Evolutionary conservation across 2,113 vertebrate genomes (phyloP), one percentile per base, ranked within the genome.

Genomic region (Platysternon megacephalum): DNA sequence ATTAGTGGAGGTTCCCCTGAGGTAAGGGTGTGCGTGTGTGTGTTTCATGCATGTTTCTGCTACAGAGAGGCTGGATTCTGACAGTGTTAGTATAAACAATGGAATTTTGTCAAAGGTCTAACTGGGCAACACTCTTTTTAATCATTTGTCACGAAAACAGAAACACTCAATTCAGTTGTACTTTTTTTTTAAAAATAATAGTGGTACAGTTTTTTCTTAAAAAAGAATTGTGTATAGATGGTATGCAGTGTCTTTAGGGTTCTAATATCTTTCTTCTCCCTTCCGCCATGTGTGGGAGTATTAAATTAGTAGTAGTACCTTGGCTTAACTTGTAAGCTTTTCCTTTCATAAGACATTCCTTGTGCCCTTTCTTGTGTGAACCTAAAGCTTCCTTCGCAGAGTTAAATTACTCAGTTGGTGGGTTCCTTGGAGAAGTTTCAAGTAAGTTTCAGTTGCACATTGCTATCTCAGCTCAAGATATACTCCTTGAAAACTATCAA

Each of bases 391-490:
- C 35, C 89, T 16, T 22, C 39, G 49, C 39, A 3, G 84, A 87
- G 89, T 29, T 48, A 22, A 92, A 89, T 61, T 53, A 85, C 72
- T 2, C 55, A 4, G 3, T 56, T 88, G 91, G 89, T 39, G 14
- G 65, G 79, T 95, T 92, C 79, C 42, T 51, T 93, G 83, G 92
- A 58, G 94, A 94, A 91, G 86, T 92, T 90, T 91, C 94, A 84
- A 94, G 52, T 53, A 79, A 85, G 28, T 95, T 94, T 87, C 81
- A 86, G 86, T 28, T 87, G 32, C 74, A 86, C 32, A 10, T 29
- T 86, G 90, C 87, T 88, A 55, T 79, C 79, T 91, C 84, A 93
- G 10, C 56, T 88, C 87, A 93, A 94, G 65, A 74, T n/a, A 85
- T 95, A 72, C 74, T 87, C 90, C 89, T 92, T 88, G 80, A 44